Base-by-base conservation (phyloP, 1,140 invertebrate species). In the Neodiprion lecontei region DNA sequence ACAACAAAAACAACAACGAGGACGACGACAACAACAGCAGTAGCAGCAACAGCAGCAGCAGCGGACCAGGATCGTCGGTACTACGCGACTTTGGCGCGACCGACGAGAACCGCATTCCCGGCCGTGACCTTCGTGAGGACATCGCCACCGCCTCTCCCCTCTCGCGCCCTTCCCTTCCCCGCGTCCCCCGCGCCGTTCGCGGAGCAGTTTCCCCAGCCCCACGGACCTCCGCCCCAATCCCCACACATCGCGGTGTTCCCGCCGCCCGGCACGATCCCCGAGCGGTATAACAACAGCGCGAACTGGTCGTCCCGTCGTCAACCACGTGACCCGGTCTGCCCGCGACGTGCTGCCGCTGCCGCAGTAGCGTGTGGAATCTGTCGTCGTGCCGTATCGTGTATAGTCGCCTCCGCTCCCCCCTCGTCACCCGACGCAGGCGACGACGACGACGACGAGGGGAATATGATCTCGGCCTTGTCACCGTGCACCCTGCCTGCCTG, bases 41-140 rank as follows among this genome's bases (percentile, higher is more conserved):
- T 21, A 40, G 28, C 28, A 40, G 28, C 28, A 40, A 40, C 1
- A 40, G 28, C 28, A 40, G 48, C 73, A 76, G 68, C 73, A 70
- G 73, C 69, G 40, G 71, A 65, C 48, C 78, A 40, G 72, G 14
- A 21, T 21, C 21, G 78, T 81, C 80, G 65, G 81, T 40, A 40
- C 83, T 80, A 81, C 83, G 81, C 82, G 77, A 81, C 82, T 85
- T 86, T 85, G 82, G 84, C 83, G 82, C 85, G 83, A 84, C 83
- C 80, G 82, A 83, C 83, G 81, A 82, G 81, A 88, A 87, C 86
- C 85, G 83, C 88, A 88, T 88, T 89, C 87, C 85, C 86, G 88
- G 77, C 88, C 88, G 86, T 88, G 88, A 89, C 88, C 88, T 89
- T 89, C 88, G 88, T 87, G 88, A 88, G 87, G 88, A 88, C 88